Conservation (phyloP, 2,888 invertebrate genomes). For the Synanthedon formicaeformis region DNA sequence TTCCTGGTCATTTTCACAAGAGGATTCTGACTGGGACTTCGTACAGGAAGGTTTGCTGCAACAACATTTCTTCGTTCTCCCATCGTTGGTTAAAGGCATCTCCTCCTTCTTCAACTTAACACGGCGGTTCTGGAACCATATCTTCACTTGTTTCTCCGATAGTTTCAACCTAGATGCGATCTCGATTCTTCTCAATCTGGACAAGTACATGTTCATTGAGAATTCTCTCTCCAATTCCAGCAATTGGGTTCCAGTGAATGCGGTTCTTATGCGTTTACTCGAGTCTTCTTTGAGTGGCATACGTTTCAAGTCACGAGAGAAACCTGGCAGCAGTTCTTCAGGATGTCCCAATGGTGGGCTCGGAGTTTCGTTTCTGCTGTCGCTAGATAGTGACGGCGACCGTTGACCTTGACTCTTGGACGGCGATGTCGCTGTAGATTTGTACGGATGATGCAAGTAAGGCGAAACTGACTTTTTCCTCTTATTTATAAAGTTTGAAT, state of each 20-base stretch:
- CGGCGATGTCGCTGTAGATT: slow-evolving; percentile 41
- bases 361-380: slow-evolving; percentile 69
- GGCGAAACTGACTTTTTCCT: slow-evolving; percentile 58
- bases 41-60: slow-evolving; percentile 44
- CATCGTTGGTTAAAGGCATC: slow-evolving; percentile 57
- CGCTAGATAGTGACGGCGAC: slow-evolving; percentile 52
- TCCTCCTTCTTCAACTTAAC: slow-evolving; percentile 95
- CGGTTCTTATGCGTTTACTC: slow-evolving; percentile 91
- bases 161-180: slow-evolving; percentile 89
- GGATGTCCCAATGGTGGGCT: slow-evolving; percentile 62
- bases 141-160: slow-evolving; percentile 95
- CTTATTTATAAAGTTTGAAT: slow-evolving; percentile 41
- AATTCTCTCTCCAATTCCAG: slow-evolving; percentile 91
- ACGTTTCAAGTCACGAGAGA: slow-evolving; percentile 54
- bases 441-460: slow-evolving; percentile 54
- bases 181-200: slow-evolving; percentile 89
- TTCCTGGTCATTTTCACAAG: slow-evolving; percentile 50
- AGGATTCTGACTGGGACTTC: slow-evolving; percentile 25
- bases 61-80: slow-evolving; percentile 47
- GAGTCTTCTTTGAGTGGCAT: slow-evolving; percentile 72
- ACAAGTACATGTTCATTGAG: slow-evolving; percentile 89
- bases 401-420: slow-evolving; percentile 53
- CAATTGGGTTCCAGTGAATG: slow-evolving; percentile 91
- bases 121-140: slow-evolving; percentile 94
- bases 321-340: slow-evolving; percentile 56